These are phyloP conservation scores for Mythimna vitellina DNA, from an alignment of 2,888 invertebrate species.

Conservation along the genomic window DNA sequence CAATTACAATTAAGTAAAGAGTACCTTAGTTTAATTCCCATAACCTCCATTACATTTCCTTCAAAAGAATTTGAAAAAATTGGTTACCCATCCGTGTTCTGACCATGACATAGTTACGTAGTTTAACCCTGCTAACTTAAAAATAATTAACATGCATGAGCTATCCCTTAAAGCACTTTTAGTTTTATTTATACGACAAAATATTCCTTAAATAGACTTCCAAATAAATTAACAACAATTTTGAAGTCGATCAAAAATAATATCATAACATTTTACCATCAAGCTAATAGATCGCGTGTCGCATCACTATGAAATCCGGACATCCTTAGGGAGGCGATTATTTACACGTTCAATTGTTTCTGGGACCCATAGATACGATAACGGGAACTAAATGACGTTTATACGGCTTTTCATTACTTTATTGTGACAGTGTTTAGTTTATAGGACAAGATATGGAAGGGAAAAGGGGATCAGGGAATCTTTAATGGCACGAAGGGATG, in stretches of 20 bases:
- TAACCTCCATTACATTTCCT: too few relatives aligned
- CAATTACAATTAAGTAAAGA: too few relatives aligned
- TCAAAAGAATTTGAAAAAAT: too few relatives aligned
- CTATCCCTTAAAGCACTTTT: not conserved
- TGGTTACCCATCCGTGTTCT: too few relatives aligned
- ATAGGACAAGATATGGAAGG: conserved; percentile 20
- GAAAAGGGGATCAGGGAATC: not conserved
- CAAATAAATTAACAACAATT: not conserved
- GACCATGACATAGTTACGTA: too few relatives aligned
- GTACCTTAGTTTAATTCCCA: too few relatives aligned
- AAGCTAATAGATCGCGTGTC: conserved; percentile 33
- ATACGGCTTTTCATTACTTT: conserved; percentile 44
- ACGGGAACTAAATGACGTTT: conserved; percentile 31
- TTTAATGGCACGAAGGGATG: not conserved
- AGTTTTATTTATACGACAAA: too few relatives aligned
- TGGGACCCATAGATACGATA: conserved; percentile 15
- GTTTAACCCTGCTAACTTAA: too few relatives aligned
- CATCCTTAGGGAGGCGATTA: conserved; percentile 53
- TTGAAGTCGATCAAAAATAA: not conserved
- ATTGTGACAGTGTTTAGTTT: conserved; percentile 26
- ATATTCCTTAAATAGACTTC: not conserved
- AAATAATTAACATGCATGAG: not conserved
- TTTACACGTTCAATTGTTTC: conserved; percentile 50
- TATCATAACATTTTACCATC: conserved; percentile 12
- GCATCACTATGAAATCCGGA: conserved; percentile 31